Conservation (phyloP, 2,888 invertebrate species). For the Hyposoter dolosus region DNA sequence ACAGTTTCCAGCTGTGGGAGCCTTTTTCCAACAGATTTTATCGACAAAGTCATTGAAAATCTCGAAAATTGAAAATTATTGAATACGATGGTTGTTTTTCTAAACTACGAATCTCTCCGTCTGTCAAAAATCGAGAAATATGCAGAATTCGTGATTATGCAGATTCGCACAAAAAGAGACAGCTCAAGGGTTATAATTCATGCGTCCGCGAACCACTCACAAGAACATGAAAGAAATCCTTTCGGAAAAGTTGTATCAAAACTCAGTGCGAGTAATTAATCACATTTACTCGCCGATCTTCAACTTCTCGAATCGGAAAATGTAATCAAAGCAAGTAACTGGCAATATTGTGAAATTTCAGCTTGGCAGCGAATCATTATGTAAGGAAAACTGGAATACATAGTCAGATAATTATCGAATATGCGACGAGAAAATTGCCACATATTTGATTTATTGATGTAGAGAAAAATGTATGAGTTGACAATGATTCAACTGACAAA, state of each 20-base stretch:
- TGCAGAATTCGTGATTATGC: neutral
- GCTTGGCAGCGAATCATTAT: neutral
- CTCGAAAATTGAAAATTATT: too few relatives aligned
- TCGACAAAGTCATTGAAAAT: neutral
- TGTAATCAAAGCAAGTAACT: neutral
- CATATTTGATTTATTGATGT: neutral
- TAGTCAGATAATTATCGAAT: neutral
- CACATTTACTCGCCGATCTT: neutral
- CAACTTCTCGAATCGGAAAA: neutral
- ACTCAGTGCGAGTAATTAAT: neutral
- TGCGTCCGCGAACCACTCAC: too few relatives aligned
- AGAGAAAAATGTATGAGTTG: neutral
- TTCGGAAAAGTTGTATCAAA: neutral
- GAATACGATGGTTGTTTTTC: too few relatives aligned
- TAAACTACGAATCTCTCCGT: too few relatives aligned
- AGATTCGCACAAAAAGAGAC: neutral
- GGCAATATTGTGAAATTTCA: neutral
- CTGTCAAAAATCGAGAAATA: neutral
- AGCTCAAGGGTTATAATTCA: too few relatives aligned
- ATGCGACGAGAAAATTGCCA: neutral
- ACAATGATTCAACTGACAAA: neutral
- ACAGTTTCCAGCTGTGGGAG: neutral
- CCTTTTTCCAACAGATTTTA: neutral
- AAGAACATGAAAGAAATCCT: too few relatives aligned
- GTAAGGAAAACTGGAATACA: neutral